These are phyloP conservation scores for Pelusios castaneus DNA, from an alignment of 2,113 vertebrate genomes.

Conservation along the genomic window DNA sequence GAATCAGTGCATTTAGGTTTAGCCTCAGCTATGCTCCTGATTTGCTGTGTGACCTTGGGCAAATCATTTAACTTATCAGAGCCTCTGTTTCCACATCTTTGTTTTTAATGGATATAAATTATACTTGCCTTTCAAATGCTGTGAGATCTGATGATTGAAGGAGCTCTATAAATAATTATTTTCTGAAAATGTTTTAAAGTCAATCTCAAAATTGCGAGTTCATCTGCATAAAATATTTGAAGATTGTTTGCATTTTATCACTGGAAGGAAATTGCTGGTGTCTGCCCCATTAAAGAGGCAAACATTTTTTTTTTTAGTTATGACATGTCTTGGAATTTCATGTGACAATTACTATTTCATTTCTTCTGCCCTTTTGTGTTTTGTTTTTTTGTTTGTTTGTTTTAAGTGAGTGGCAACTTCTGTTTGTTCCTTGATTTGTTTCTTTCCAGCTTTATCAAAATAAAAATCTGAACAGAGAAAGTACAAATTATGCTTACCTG, in stretches of 20 bases:
- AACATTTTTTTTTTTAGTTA: slow-evolving; percentile 34
- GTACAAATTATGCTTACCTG: not conserved
- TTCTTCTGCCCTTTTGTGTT: not conserved
- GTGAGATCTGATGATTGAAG: not conserved
- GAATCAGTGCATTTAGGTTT: not conserved
- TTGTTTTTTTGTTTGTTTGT: not conserved
- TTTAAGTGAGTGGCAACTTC: not conserved
- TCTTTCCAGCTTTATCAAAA: not conserved
- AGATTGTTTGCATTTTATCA: not conserved
- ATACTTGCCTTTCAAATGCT: not conserved
- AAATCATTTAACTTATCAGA: not conserved
- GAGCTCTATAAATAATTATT: not conserved
- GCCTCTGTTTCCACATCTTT: not conserved
- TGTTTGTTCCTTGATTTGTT: not conserved
- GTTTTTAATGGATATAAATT: not conserved
- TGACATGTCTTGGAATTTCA: not conserved
- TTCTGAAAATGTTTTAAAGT: slow-evolving; percentile 7
- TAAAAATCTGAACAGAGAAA: not conserved
- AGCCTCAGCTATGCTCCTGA: not conserved
- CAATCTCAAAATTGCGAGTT: not conserved
- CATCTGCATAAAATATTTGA: not conserved
- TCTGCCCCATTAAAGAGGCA: not conserved
- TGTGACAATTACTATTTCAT: not conserved
- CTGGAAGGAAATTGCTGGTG: not conserved
- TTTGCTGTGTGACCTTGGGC: not conserved